phyloP scores from a whole-genome alignment of 2,888 invertebrate genomes.

The Drosophila bunnanda region DNA sequence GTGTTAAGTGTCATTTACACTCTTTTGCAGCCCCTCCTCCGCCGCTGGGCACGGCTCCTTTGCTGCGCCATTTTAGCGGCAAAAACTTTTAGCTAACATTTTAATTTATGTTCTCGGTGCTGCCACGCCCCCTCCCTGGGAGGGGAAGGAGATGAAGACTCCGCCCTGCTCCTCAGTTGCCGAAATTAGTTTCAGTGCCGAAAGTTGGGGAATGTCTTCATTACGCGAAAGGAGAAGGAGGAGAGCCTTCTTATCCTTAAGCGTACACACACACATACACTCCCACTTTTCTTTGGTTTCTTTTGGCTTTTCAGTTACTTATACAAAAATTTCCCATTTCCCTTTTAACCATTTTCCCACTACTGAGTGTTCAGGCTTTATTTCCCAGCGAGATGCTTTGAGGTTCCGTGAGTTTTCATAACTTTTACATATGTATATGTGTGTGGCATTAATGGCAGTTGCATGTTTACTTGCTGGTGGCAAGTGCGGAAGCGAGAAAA shows the following conservation, averaged over 20 bases:
- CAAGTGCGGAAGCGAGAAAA: too few species aligned
- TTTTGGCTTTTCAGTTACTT: conserved; percentile 14
- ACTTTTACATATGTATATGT: background rate
- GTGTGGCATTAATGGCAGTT: conserved; percentile 34
- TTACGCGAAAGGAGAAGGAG: conserved; percentile 64
- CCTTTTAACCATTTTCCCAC: conserved; percentile 4
- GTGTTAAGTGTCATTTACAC: conserved; percentile 79
- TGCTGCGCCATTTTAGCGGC: conserved; percentile 66
- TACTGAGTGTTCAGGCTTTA: background rate
- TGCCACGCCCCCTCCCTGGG: conserved; percentile 25
- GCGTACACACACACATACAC: conserved; percentile 1
- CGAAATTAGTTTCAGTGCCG: conserved; percentile 69
- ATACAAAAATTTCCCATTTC: conserved; percentile 22
- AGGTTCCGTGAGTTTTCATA: conserved; percentile 9
- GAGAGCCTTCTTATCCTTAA: conserved; percentile 6
- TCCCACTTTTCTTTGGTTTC: conserved; percentile 12
- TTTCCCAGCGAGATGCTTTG: background rate
- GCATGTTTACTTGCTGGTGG: conserved; percentile 28
- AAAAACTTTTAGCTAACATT: conserved; percentile 76
- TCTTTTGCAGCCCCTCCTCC: conserved; percentile 39
- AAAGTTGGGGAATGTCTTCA: conserved; percentile 71
- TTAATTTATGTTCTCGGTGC: conserved; percentile 71
- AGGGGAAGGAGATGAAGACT: background rate
- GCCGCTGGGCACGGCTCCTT: conserved; percentile 1
- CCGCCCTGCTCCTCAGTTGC: conserved; percentile 46